Conservation (phyloP, 2,888 invertebrate species). For the Ophraella communa region DNA sequence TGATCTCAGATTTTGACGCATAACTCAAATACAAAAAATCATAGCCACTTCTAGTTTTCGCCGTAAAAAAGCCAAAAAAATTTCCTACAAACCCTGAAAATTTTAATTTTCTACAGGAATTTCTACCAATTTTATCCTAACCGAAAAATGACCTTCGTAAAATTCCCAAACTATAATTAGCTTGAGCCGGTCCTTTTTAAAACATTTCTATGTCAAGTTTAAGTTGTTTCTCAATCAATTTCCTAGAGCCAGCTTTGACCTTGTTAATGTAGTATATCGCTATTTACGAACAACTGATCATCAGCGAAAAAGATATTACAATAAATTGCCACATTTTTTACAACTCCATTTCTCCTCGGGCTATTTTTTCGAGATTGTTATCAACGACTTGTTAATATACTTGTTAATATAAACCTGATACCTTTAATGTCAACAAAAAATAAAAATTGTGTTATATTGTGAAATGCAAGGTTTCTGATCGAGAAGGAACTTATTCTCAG, state of each 20-base stretch:
- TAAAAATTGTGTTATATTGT: too few species aligned
- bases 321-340: constrained; percentile 9
- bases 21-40: too few species aligned
- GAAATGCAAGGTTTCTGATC: too few species aligned
- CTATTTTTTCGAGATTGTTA: constrained; percentile 10
- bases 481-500: too few species aligned
- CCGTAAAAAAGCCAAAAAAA: too few species aligned
- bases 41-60: too few species aligned
- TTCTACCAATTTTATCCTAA: too few species aligned
- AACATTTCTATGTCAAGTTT: constrained; percentile 26
- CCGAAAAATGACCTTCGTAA: too few species aligned
- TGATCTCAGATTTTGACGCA: too few species aligned
- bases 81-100: too few species aligned
- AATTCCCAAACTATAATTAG: background rate
- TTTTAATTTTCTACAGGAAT: too few species aligned
- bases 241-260: constrained; percentile 15
- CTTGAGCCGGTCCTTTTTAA: background rate
- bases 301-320: constrained; percentile 8
- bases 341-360: background rate
- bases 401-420: background rate
- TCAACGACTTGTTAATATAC: too few species aligned
- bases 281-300: constrained; percentile 22
- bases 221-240: constrained; percentile 20
- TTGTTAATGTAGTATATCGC: constrained; percentile 15
- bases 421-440: background rate